Base-by-base conservation (phyloP, 2,888 invertebrate genomes). In the Erpobdella octoculata region DNA sequence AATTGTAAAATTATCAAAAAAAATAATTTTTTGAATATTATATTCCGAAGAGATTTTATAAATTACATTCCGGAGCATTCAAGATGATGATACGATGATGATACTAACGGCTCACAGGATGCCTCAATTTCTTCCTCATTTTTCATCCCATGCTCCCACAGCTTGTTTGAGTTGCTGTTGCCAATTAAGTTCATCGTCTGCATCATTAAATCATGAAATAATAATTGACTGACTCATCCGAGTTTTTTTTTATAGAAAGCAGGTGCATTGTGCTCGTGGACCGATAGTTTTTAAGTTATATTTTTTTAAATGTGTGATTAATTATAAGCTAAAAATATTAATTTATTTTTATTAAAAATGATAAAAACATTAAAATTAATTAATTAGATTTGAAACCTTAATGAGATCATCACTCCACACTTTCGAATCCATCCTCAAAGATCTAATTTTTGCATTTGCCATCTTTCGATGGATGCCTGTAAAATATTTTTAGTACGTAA, bases 391-490 rank as follows among this genome's bases (percentile, higher is more conserved):
- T 64, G 74, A 68, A 70, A 80, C 81, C 78, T 80, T 77, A 38
- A 80, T 78, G 2, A 81, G 74, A 74, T 78, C 76, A 5, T 81
- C 78, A 28, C 80, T 80, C 82, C 82, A 82, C 9, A 82, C 79
- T 59, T 78, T 78, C 3, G 78, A 78, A 72, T 82, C 82, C 81
- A 82, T 81, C 35, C 81, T 74, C 74, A 96, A 84, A 33, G 92
- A 93, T 81, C 93, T 92, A 8, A 97, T 90, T 82, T 91, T 91
- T 9, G 94, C 93, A 79, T 95, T 87, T 12, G 95, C 94, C 81
- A 96, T 87, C 82, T 91, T 92, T 37, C 94, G 88, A 84, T 97
- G 96, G 72, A 96, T 89, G 78, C 93, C 81, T 81, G 71, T 35
- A 53, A 25, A 25, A 25, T n/a, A 5, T 48, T 48, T 48, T 48